A percentile compares a stretch with the other conserved stretches of the same genome.
phyloP scores from a whole-genome alignment of 2,797 vertebrate species.

The Chrosomus eos region DNA sequence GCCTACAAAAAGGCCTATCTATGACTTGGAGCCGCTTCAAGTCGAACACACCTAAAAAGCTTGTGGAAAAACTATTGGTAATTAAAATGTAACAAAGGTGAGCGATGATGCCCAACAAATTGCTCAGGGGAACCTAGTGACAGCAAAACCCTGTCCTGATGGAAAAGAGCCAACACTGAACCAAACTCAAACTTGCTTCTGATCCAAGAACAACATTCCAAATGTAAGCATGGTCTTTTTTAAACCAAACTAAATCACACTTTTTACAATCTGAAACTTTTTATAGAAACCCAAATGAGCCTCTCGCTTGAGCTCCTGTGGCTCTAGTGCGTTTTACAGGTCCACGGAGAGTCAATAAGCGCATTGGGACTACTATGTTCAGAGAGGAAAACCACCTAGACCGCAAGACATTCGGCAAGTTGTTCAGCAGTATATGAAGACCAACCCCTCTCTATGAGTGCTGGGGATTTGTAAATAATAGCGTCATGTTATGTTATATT shows the following conservation, averaged over 20 bases:
- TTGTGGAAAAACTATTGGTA: neutral
- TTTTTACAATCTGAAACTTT: constrained; percentile 65
- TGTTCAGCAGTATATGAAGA: constrained; percentile 4
- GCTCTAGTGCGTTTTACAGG: constrained; percentile 48
- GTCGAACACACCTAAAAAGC: neutral
- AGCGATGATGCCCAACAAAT: constrained; percentile 78
- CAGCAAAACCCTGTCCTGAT: constrained; percentile 65
- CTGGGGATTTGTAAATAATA: neutral
- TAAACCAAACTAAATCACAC: constrained; percentile 62
- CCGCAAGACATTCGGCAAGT: constrained; percentile 20
- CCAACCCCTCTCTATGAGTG: constrained; percentile 3
- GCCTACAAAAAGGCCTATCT: neutral
- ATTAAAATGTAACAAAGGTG: constrained; percentile 62
- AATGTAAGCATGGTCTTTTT: constrained; percentile 64
- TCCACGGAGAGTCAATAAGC: constrained; percentile 33
- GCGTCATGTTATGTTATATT: neutral
- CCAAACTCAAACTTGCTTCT: constrained; percentile 60
- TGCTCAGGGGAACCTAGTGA: constrained; percentile 67
- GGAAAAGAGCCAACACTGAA: constrained; percentile 58
- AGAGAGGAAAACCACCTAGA: constrained; percentile 32
- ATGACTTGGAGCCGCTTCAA: constrained; percentile 8
- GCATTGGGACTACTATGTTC: constrained; percentile 11
- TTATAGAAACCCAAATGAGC: constrained; percentile 57
- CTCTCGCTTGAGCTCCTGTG: constrained; percentile 42
- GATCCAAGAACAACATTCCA: constrained; percentile 71